These are phyloP conservation scores for Eudyptes chrysolophus DNA, from an alignment of 2,113 vertebrate species.

Conservation along the genomic window DNA sequence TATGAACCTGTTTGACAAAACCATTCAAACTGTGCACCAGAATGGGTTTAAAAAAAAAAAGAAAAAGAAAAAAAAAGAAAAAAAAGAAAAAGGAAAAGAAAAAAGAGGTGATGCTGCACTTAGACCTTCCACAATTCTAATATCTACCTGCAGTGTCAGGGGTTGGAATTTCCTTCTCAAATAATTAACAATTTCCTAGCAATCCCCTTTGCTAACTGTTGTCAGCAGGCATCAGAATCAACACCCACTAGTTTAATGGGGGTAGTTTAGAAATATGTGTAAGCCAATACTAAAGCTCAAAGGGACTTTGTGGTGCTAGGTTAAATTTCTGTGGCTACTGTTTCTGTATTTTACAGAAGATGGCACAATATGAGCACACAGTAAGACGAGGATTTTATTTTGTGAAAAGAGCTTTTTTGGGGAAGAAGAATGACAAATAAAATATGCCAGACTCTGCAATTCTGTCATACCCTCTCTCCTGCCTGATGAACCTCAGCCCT, in stretches of 20 bases:
- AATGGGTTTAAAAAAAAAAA: background rate
- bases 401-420: background rate
- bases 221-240: background rate
- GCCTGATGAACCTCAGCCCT: background rate
- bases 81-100: rapidly evolving
- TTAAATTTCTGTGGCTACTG: background rate
- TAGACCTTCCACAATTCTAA: background rate
- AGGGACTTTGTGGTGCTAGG: background rate
- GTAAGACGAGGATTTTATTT: background rate
- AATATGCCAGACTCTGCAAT: background rate
- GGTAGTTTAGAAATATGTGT: background rate
- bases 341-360: background rate
- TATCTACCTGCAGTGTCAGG: background rate
- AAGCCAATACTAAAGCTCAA: background rate
- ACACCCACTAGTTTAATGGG: background rate
- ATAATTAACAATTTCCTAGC: background rate
- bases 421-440: background rate
- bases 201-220: background rate
- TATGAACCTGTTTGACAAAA: background rate
- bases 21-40: background rate
- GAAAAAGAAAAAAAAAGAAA: background rate
- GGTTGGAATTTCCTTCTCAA: background rate
- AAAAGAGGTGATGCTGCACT: background rate
- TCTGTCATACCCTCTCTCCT: background rate
- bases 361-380: background rate